Percentiles rank a stretch among this genome's conserved stretches.
phyloP scores from a whole-genome alignment of 2,888 invertebrate species.

The Sycophila texana region DNA sequence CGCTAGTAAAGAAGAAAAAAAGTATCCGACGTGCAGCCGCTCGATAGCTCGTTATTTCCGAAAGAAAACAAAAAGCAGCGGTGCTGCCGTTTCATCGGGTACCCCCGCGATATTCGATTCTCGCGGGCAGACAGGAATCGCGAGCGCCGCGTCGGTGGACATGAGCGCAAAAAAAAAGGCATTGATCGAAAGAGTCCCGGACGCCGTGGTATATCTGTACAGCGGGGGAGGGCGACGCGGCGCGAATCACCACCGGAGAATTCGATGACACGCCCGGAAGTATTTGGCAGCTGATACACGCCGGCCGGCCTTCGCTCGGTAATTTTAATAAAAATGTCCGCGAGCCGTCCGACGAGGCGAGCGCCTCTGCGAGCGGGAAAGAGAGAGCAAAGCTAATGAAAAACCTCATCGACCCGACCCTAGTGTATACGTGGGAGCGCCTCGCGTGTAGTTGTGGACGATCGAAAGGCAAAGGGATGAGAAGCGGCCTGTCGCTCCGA shows the following conservation, averaged over 20 bases:
- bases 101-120: too few species aligned
- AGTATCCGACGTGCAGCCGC: too few species aligned
- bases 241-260: constrained; percentile 34
- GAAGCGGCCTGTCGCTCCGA: constrained; percentile 63
- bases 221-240: too few species aligned
- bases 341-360: constrained; percentile 71
- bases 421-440: neutral
- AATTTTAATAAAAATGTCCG: constrained; percentile 73
- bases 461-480: constrained; percentile 28
- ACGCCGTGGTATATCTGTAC: neutral
- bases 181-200: neutral
- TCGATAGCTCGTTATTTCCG: too few species aligned
- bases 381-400: constrained; percentile 72
- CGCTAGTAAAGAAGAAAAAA: too few species aligned
- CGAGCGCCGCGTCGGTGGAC: too few species aligned
- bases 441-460: neutral
- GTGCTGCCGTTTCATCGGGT: too few species aligned
- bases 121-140: too few species aligned
- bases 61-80: too few species aligned
- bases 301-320: constrained; percentile 69
- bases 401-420: constrained; percentile 69
- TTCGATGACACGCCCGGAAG: constrained; percentile 71
- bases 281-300: constrained; percentile 74
- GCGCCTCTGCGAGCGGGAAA: constrained; percentile 62
- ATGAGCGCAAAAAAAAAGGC: too few species aligned